phyloP scores from a whole-genome alignment of 2,113 vertebrate genomes.

The Chlamydotis undulata region DNA sequence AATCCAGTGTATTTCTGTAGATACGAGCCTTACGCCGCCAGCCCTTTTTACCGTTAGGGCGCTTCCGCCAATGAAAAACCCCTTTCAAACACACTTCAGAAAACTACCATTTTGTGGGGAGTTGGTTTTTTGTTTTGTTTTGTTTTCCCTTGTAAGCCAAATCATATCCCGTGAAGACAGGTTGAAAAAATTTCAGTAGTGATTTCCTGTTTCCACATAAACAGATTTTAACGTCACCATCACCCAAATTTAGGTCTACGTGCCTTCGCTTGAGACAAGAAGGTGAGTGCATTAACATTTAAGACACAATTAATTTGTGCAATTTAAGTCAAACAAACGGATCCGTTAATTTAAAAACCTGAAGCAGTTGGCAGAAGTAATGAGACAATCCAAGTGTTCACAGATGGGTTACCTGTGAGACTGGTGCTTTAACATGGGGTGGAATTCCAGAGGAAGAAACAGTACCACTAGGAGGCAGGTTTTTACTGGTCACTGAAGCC shows the following conservation, averaged over 20 bases:
- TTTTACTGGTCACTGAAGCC: conserved; percentile 99
- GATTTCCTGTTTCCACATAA: background rate
- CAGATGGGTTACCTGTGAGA: conserved; percentile 92
- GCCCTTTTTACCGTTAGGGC: background rate
- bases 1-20: background rate
- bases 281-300: conserved; percentile 68
- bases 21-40: background rate
- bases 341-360: conserved; percentile 69
- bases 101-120: background rate
- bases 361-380: conserved; percentile 81
- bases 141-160: background rate
- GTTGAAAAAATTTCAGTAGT: background rate
- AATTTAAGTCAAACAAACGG: conserved; percentile 69
- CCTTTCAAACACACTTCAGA: background rate
- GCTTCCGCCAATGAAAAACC: background rate
- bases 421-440: conserved; percentile 95
- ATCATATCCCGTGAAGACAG: background rate
- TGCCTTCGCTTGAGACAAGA: conserved; percentile 55
- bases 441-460: conserved; percentile 93
- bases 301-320: conserved; percentile 62
- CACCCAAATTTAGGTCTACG: conserved; percentile 56
- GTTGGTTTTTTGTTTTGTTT: background rate
- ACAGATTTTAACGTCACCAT: conserved; percentile 46
- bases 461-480: conserved; percentile 95
- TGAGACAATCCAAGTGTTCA: conserved; percentile 82